Conservation (phyloP, 2,113 vertebrate species). For the Marmota flaviventris region DNA sequence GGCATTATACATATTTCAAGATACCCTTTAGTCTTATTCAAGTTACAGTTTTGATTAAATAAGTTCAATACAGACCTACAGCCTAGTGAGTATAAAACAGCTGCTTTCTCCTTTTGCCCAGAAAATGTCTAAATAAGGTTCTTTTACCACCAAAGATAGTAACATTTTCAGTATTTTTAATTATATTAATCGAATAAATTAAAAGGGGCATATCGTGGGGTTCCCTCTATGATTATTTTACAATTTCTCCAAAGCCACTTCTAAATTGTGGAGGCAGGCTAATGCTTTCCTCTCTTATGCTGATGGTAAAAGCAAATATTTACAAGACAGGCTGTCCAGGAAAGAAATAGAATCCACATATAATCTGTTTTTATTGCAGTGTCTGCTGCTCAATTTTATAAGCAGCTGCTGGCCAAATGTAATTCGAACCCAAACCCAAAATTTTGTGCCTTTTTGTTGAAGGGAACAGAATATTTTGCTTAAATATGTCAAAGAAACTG, state of each 20-base stretch:
- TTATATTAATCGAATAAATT: slow-evolving; percentile 52
- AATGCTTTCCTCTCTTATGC: slow-evolving; percentile 55
- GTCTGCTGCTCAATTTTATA: slow-evolving; percentile 85
- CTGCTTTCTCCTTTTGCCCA: slow-evolving; percentile 6
- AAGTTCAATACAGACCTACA: neutral
- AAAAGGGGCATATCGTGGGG: neutral
- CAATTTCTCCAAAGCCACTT: slow-evolving; percentile 75
- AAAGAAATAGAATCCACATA: slow-evolving; percentile 82
- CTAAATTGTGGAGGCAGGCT: slow-evolving; percentile 70
- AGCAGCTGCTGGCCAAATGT: slow-evolving; percentile 85
- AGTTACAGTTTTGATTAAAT: neutral
- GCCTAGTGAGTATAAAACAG: neutral
- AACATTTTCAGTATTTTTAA: slow-evolving; percentile 52
- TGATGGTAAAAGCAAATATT: slow-evolving; percentile 84
- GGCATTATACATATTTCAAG: slow-evolving; percentile 3
- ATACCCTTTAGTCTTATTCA: slow-evolving; percentile 20
- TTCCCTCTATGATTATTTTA: slow-evolving; percentile 73
- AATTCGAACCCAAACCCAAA: slow-evolving; percentile 84
- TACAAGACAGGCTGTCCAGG: slow-evolving; percentile 75
- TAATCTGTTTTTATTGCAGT: slow-evolving; percentile 80
- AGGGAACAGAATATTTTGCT: slow-evolving; percentile 83
- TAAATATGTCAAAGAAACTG: slow-evolving; percentile 85
- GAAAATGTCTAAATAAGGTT: slow-evolving; percentile 23
- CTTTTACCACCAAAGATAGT: neutral
- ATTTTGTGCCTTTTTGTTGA: slow-evolving; percentile 79